Evolutionary conservation across 2,113 vertebrate species (phyloP).

Genomic region (Callorhinus ursinus): DNA sequence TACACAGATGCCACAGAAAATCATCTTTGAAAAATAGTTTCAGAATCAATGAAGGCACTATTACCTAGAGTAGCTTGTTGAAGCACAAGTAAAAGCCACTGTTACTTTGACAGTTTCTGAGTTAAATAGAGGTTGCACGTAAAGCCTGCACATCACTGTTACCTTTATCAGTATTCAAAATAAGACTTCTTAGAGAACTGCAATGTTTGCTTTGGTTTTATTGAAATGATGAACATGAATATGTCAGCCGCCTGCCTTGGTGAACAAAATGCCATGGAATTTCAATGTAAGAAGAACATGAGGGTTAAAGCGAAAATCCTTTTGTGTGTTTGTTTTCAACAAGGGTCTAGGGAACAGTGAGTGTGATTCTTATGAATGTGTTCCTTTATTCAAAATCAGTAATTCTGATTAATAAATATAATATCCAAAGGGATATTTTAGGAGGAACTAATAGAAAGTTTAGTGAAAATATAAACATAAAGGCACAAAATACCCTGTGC

Average conservation of each 20-base stretch:
- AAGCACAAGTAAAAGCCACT: slow-evolving; percentile 46
- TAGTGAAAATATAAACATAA: background rate
- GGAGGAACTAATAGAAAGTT: background rate
- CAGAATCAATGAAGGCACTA: slow-evolving; percentile 67
- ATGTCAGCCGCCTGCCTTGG: background rate
- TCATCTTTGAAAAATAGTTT: slow-evolving; percentile 77
- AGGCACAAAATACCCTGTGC: no score
- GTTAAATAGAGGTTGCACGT: slow-evolving; percentile 61
- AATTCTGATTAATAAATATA: background rate
- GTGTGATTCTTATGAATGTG: background rate
- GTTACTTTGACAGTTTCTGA: slow-evolving; percentile 73
- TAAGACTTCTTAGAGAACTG: slow-evolving; percentile 45
- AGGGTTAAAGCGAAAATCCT: background rate
- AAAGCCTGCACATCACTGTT: slow-evolving; percentile 46
- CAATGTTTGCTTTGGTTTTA: slow-evolving; percentile 57
- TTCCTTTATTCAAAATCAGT: background rate
- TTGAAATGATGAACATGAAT: slow-evolving; percentile 37
- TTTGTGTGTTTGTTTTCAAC: background rate
- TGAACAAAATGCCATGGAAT: background rate
- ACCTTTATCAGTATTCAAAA: slow-evolving; percentile 63
- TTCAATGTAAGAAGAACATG: background rate
- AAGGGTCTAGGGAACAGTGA: background rate
- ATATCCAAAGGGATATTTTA: background rate
- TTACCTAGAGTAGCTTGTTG: slow-evolving; percentile 65
- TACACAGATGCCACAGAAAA: slow-evolving; percentile 77